These are phyloP conservation scores for Apamea anceps DNA, from an alignment of 2,888 invertebrate genomes.

Conservation along the genomic window DNA sequence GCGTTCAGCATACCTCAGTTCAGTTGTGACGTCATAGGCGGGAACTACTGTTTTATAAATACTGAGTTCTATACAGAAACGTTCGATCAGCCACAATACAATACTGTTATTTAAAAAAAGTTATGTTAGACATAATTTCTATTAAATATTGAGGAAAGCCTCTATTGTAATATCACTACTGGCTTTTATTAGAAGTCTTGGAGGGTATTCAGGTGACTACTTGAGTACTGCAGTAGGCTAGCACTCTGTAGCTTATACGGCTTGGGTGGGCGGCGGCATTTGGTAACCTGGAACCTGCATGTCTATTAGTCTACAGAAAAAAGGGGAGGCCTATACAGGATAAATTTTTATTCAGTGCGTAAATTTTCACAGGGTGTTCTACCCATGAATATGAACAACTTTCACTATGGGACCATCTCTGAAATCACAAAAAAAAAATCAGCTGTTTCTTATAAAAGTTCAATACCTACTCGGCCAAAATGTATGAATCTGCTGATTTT, in stretches of 20 bases:
- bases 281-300: too few species aligned
- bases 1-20: slow-evolving; percentile 21
- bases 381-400: too few species aligned
- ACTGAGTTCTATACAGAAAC: not conserved
- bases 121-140: not conserved
- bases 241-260: not conserved
- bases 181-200: not conserved
- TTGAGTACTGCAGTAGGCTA: not conserved
- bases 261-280: not conserved
- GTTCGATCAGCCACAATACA: not conserved
- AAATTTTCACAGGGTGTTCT: too few species aligned
- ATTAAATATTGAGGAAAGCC: not conserved
- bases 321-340: too few species aligned
- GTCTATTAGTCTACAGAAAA: too few species aligned
- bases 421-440: too few species aligned
- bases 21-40: slow-evolving; percentile 47
- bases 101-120: not conserved
- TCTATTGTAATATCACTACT: not conserved
- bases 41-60: slow-evolving; percentile 3
- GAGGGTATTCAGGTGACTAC: not conserved
- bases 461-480: too few species aligned
- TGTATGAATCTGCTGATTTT: too few species aligned
- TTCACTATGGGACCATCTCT: too few species aligned
- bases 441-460: too few species aligned
- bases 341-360: too few species aligned